A percentile compares a stretch with the other conserved stretches of the same genome.
Conservation (phyloP, 2,888 invertebrate species). For the Cantharis flavilabris region DNA sequence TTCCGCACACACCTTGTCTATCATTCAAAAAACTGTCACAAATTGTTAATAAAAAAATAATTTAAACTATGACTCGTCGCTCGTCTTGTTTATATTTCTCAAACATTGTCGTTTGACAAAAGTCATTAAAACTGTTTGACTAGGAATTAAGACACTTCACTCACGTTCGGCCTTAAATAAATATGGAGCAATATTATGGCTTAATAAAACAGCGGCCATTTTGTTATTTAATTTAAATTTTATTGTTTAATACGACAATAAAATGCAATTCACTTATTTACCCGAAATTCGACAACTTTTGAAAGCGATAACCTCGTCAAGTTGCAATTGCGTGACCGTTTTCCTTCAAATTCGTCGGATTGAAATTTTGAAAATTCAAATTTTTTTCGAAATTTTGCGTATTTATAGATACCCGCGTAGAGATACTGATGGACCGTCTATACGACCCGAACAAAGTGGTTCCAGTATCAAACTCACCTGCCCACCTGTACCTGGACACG, state of each 20-base stretch:
- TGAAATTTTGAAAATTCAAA: not conserved
- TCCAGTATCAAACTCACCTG: constrained; percentile 48
- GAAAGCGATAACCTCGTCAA: not conserved
- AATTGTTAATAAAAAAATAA: not conserved
- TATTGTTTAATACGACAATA: not conserved
- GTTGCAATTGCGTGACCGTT: not conserved
- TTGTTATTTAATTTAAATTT: not conserved
- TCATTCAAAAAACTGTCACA: constrained; percentile 12
- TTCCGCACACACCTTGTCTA: constrained; percentile 29
- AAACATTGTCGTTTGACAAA: constrained; percentile 25
- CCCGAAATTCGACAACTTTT: not conserved
- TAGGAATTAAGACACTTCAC: constrained; percentile 26
- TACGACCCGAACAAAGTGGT: constrained; percentile 47
- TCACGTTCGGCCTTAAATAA: constrained; percentile 20
- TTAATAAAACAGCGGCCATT: constrained; percentile 13
- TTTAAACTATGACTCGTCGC: constrained; percentile 4
- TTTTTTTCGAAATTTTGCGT: constrained; percentile 12
- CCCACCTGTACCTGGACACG: constrained; percentile 45
- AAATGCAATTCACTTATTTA: not conserved
- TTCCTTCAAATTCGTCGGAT: not conserved
- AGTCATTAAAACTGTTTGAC: constrained; percentile 22
- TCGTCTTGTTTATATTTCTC: not conserved
- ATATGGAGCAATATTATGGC: constrained; percentile 13
- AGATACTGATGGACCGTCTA: constrained; percentile 37
- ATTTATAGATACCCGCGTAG: constrained; percentile 4